Percentiles rank a stretch among this genome's conserved stretches.
Conservation (phyloP, 2,113 vertebrate species). For the Cyanoramphus novaezelandiae region DNA sequence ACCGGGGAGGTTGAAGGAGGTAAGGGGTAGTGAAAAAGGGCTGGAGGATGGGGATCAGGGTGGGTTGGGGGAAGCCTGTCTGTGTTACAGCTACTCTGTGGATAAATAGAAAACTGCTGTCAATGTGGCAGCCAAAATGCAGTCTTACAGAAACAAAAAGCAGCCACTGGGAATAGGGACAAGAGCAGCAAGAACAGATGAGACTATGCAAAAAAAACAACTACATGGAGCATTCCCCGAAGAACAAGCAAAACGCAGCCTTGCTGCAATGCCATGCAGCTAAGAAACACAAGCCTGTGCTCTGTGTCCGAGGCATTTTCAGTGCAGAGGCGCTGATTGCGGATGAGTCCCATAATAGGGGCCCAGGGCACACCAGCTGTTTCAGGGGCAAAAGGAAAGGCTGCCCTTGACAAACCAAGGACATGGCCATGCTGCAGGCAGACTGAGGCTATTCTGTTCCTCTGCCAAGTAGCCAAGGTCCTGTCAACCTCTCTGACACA, state of each 20-base stretch:
- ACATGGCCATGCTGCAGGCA: neutral
- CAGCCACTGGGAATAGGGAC: neutral
- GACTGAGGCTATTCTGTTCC: conserved; percentile 49
- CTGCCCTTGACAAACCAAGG: conserved; percentile 65
- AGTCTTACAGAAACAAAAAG: neutral
- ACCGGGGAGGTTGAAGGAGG: neutral
- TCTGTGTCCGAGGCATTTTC: neutral
- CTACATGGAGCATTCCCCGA: neutral
- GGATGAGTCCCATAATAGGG: neutral
- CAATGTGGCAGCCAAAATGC: neutral
- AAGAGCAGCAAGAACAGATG: neutral
- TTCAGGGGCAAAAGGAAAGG: conserved; percentile 46
- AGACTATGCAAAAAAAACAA: neutral
- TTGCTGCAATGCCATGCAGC: neutral
- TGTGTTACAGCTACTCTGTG: neutral
- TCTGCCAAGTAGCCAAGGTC: conserved; percentile 63
- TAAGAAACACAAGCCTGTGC: neutral
- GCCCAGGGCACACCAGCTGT: conserved; percentile 61
- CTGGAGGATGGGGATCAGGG: neutral
- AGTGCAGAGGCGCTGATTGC: neutral
- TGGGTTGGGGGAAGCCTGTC: neutral
- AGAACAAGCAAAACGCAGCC: neutral
- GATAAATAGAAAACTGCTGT: neutral
- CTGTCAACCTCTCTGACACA: neutral
- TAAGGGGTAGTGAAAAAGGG: neutral